Evolutionary conservation across 2,113 vertebrate species (phyloP).

Genomic region (Cyanoderma ruficeps): DNA sequence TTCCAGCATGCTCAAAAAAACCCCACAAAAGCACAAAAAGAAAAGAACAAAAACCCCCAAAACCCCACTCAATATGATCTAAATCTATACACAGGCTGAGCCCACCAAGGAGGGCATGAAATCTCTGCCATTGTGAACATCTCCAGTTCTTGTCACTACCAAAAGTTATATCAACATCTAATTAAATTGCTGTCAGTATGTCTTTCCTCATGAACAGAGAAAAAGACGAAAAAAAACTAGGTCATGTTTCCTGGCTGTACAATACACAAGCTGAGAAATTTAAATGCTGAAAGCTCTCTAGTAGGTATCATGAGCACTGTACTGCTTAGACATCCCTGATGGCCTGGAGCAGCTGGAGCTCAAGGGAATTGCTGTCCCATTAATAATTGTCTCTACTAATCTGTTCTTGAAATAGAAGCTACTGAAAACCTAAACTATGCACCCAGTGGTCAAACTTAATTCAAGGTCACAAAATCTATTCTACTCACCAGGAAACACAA

Average conservation of each 20-base stretch:
- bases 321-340: not conserved
- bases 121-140: not conserved
- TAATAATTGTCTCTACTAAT: not conserved
- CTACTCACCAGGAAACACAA: not conserved
- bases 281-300: not conserved
- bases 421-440: not conserved
- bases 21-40: not conserved
- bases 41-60: accelerated
- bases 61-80: not conserved
- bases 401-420: not conserved
- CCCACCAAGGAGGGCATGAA: not conserved
- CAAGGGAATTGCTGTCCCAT: not conserved
- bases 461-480: not conserved
- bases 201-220: not conserved
- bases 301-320: not conserved
- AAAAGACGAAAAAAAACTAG: not conserved
- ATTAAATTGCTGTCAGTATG: not conserved
- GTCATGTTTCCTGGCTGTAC: not conserved
- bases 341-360: not conserved
- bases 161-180: not conserved
- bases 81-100: not conserved
- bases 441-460: not conserved
- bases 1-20: not conserved
- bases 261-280: not conserved
- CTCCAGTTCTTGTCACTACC: not conserved